Evolutionary conservation across 2,797 vertebrate genomes (phyloP), one percentile per base, ranked within the genome.

Genomic region (Cyprinodon diabolis): DNA sequence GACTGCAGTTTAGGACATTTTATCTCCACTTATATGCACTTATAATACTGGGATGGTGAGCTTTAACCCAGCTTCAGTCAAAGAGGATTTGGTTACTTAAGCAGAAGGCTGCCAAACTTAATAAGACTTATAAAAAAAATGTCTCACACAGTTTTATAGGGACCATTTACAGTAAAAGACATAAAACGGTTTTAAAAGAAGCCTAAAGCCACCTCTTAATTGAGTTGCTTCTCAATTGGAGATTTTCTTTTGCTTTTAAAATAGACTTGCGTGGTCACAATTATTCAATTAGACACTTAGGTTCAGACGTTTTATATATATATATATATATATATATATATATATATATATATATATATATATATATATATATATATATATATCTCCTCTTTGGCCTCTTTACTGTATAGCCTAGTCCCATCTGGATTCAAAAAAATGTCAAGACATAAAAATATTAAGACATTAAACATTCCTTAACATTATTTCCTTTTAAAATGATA

Each of bases 81-180:
- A 56, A 82, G 80, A 77, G 49, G 79, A 83, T 87, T 79, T 76
- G 72, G 79, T 78, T 78, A 81, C 74, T 76, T 84, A 71, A 57
- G 48, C 15, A 40, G 37, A 30, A 77, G 55, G 77, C 70, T 78
- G 37, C 7, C 7, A 65, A 73, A 80, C 80, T 48, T 71, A 54
- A 40, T 74, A 78, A 35, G 49, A 66, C 14, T 55, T 58, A 71
- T 80, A 21, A 25, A 21, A 43, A 52, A 35, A n/a, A 55, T 78
- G 48, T 43, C 78, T 77, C 55, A 30, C 30, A 52, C 56, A 37
- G 25, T 45, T 51, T 47, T 66, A 43, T 11, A 63, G 47, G 2
- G 15, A 40, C 37, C 71, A 35, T 14, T 57, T n/a, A 57, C 8
- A 8, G 56, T 62, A 23, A 67, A 35, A 73, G 7, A 0, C 15